Base-by-base conservation (phyloP, 2,888 invertebrate genomes). In the Tinea trinotella region DNA sequence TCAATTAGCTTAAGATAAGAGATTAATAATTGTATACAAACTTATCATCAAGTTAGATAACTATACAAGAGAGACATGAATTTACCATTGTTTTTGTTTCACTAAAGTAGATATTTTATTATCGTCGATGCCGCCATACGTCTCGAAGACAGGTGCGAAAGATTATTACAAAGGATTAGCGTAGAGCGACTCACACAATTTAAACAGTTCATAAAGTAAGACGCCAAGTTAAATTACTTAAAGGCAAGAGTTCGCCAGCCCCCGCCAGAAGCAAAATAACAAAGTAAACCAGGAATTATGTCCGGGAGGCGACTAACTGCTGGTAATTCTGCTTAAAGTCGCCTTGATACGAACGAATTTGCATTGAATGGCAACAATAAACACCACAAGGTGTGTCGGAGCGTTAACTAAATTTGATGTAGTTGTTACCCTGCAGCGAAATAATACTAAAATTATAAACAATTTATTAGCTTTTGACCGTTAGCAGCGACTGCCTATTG, bases 271-370 rank as follows among this genome's bases (percentile, higher is more conserved):
- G 35, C 35, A 12, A 35, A 53, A 44, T 53, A 30, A 30, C 48
- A 72, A 74, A 76, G 72, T 67, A n/a, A 66, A 70, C 65, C 66
- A 65, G 65, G 70, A 81, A 82, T 82, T 77, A 80, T 83, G 82
- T 81, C 73, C 74, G 68, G 70, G 70, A 79, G 84, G 85, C 82
- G 83, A 80, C 84, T 84, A 84, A 84, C 84, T 77, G 84, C 76
- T 73, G 76, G 77, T 84, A 85, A 84, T 84, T 81, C 78, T 69
- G 71, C 67, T 71, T 71, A 70, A 71, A 67, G 74, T 73, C 74
- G 77, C 76, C 81, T 82, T 82, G 76, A 75, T 80, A 77, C 74
- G 74, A 74, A 70, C 65, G 70, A 74, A 85, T 85, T 85, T 84
- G 84, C 85, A 85, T 85, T 84, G 75, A 85, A 85, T 85, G 81